A percentile compares a stretch with the other conserved stretches of the same genome.
Evolutionary conservation across 2,113 vertebrate species (phyloP).

Genomic region (Miniopterus natalensis): DNA sequence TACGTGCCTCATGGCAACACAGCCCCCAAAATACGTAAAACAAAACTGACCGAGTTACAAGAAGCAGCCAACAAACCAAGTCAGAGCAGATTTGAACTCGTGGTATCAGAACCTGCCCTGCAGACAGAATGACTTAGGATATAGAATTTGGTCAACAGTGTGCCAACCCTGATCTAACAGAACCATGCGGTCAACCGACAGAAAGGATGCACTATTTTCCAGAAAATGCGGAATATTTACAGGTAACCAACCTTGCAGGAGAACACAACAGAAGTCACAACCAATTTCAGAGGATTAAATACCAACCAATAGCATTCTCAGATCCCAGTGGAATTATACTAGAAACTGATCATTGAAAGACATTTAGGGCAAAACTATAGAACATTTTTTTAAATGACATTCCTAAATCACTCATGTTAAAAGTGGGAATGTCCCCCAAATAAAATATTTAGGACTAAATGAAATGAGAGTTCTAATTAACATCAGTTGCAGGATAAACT

Average conservation of each 20-base stretch:
- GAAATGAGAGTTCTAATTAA: not conserved
- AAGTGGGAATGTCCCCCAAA: not conserved
- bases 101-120: not conserved
- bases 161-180: not conserved
- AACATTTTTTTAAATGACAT: not conserved
- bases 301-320: not conserved
- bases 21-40: not conserved
- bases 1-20: not conserved
- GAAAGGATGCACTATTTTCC: not conserved
- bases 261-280: not conserved
- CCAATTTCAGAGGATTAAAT: not conserved
- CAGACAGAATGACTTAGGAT: not conserved
- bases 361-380: not conserved
- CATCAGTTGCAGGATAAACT: not conserved
- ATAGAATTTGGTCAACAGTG: not conserved
- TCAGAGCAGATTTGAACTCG: not conserved
- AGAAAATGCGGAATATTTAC: not conserved
- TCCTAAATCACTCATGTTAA: not conserved
- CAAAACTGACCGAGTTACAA: not conserved
- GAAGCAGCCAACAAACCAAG: conserved; percentile 21
- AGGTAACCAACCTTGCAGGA: not conserved
- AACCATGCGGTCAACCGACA: not conserved
- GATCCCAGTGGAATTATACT: not conserved
- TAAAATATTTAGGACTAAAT: not conserved
- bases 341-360: not conserved